phyloP scores from a whole-genome alignment of 2,797 vertebrate genomes.

The Telmatherina bonti region DNA sequence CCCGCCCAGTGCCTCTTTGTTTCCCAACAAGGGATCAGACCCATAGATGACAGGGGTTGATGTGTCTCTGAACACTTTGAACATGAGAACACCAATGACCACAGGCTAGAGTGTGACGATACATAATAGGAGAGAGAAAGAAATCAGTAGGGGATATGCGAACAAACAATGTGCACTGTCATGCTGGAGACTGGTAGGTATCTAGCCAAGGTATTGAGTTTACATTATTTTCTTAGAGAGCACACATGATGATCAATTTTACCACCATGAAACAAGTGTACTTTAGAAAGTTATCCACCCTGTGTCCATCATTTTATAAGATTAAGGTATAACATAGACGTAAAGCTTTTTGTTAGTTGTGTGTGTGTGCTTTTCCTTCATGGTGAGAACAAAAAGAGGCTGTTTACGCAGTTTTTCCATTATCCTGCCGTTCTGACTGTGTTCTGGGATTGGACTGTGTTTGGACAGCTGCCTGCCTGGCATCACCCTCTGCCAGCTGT shows the following conservation, averaged over 20 bases:
- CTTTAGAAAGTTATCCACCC: background rate
- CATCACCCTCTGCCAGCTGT: constrained; percentile 63
- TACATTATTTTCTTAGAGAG: background rate
- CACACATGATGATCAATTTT: background rate
- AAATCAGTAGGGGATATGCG: background rate
- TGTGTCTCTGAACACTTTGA: constrained; percentile 56
- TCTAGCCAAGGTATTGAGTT: background rate
- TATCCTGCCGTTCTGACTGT: constrained; percentile 51
- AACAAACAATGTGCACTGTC: constrained; percentile 24
- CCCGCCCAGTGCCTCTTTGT: constrained; percentile 54
- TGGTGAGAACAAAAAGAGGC: constrained; percentile 58
- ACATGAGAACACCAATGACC: constrained; percentile 54
- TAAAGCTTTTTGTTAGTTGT: constrained; percentile 58
- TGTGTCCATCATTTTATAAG: constrained; percentile 20
- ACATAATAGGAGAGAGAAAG: background rate
- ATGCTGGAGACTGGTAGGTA: constrained; percentile 8
- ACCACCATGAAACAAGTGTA: background rate
- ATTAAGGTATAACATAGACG: constrained; percentile 45
- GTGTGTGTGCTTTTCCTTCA: constrained; percentile 61
- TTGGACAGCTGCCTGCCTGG: constrained; percentile 83
- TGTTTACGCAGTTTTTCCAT: constrained; percentile 76
- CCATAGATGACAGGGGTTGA: constrained; percentile 39
- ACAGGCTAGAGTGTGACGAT: constrained; percentile 28
- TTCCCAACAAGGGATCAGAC: constrained; percentile 64
- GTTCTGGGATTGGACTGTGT: constrained; percentile 66